Evolutionary conservation across 23 tunicate species (phyloP).

Genomic region (Ascidia mentula): DNA sequence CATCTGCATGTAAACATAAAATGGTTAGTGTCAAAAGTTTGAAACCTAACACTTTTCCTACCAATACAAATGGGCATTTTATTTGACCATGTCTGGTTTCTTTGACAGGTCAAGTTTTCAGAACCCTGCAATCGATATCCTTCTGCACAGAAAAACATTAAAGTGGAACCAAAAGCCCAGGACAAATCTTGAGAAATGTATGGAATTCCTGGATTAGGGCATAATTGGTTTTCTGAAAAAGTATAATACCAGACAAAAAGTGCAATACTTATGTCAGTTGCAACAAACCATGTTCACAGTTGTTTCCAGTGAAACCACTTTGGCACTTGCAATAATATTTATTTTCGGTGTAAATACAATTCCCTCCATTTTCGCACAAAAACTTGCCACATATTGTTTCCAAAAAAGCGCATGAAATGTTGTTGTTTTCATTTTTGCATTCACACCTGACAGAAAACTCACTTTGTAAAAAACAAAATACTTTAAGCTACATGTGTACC

Average conservation of each 20-base stretch:
- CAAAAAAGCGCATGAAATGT: conserved; percentile 4
- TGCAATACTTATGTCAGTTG: neutral
- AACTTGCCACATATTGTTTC: conserved; percentile 22
- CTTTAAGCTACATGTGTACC: neutral
- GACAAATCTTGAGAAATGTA: conserved; percentile 41
- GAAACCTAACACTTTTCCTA: too few relatives aligned
- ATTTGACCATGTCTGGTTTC: too few relatives aligned
- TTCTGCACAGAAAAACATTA: conserved; percentile 74
- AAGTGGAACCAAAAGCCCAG: conserved; percentile 51
- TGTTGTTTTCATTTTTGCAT: conserved; percentile 13
- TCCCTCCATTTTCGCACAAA: conserved; percentile 60
- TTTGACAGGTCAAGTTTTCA: too few relatives aligned
- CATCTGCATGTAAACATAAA: too few relatives aligned
- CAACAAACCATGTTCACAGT: conserved; percentile 50
- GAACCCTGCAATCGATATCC: conserved; percentile 69
- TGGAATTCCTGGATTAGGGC: conserved; percentile 89
- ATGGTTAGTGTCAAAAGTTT: too few relatives aligned
- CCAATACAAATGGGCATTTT: too few relatives aligned
- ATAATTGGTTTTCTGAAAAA: conserved; percentile 6
- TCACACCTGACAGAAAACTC: conserved; percentile 8
- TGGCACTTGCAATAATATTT: conserved; percentile 36
- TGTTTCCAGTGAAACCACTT: conserved; percentile 28
- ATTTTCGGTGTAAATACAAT: conserved; percentile 13
- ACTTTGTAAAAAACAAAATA: neutral
- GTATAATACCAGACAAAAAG: too few relatives aligned